Evolutionary conservation across 2,113 vertebrate genomes (phyloP).

Genomic region (Junco hyemalis): DNA sequence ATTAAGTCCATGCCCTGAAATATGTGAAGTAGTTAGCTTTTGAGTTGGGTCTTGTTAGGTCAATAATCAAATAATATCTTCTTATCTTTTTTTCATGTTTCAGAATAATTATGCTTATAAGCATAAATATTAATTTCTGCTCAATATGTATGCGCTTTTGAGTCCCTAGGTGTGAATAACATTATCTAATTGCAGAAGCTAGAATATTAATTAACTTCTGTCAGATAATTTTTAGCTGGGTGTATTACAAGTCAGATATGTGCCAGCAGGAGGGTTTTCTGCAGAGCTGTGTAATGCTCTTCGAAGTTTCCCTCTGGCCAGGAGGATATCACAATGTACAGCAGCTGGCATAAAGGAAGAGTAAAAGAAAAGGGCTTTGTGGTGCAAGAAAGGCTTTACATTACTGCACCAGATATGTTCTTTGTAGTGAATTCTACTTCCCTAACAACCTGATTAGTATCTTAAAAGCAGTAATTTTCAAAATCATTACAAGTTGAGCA

Average conservation of each 20-base stretch:
- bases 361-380: neutral
- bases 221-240: constrained; percentile 42
- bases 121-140: constrained; percentile 69
- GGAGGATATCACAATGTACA: neutral
- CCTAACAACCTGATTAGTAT: neutral
- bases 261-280: constrained; percentile 43
- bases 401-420: neutral
- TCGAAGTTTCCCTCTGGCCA: neutral
- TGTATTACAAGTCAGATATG: constrained; percentile 28
- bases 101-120: constrained; percentile 57
- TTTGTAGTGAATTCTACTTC: neutral
- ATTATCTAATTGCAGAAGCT: constrained; percentile 57
- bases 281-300: constrained; percentile 30
- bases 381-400: neutral
- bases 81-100: constrained; percentile 13
- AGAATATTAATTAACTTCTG: constrained; percentile 64
- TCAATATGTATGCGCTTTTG: constrained; percentile 47
- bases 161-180: constrained; percentile 64
- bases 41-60: constrained; percentile 37
- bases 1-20: constrained; percentile 35
- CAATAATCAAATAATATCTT: constrained; percentile 55
- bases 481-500: neutral
- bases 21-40: constrained; percentile 31
- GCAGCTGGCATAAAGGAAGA: neutral
- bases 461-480: neutral